Conservation (phyloP, 2,113 vertebrate species). For the Noturus placidus region DNA sequence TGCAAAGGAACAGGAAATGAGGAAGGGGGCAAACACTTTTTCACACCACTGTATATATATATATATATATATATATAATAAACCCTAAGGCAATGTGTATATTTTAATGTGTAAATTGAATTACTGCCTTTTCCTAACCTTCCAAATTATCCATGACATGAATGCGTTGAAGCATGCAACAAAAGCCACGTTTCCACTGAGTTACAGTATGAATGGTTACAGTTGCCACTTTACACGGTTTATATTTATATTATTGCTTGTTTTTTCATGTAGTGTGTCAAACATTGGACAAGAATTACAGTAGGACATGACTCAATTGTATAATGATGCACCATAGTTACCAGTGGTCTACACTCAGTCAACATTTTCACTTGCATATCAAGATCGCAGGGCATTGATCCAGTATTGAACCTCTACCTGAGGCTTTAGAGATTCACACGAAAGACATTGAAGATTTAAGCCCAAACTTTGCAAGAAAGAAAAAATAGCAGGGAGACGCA, state of each 20-base stretch:
- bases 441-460: not conserved
- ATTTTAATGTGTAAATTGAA: not conserved
- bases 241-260: not conserved
- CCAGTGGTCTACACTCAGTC: not conserved
- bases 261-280: not conserved
- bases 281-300: not conserved
- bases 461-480: not conserved
- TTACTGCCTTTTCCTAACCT: not conserved
- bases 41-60: no score
- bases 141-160: not conserved
- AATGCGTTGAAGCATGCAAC: not conserved
- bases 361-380: not conserved
- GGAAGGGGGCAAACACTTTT: no score
- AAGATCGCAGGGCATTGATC: constrained; percentile 3
- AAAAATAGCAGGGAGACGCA: not conserved
- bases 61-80: no score
- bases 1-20: no score
- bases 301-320: no score
- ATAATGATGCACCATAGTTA: not conserved
- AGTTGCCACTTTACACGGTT: not conserved
- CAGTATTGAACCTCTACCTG: constrained; percentile 22
- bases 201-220: not conserved
- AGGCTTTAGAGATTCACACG: not conserved
- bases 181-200: not conserved
- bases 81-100: not conserved